Evolutionary conservation across 2,113 vertebrate genomes (phyloP).

Genomic region (Labrus mixtus): DNA sequence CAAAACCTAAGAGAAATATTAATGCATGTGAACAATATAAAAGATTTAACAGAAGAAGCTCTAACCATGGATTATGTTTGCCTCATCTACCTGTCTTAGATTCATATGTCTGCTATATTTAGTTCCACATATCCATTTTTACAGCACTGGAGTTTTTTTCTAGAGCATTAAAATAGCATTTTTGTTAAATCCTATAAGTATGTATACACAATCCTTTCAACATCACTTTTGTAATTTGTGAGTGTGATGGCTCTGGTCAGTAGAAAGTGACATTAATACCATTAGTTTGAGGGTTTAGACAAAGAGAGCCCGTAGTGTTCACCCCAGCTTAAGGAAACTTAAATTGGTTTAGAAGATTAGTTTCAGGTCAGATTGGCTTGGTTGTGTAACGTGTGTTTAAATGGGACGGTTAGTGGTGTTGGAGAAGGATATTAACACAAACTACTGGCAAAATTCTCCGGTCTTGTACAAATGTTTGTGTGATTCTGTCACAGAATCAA

Average conservation of each 20-base stretch:
- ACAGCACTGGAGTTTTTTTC: no score
- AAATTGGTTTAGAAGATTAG: constrained; percentile 51
- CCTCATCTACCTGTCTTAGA: no score
- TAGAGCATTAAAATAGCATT: no score
- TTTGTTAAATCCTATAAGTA: no score
- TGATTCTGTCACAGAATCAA: background rate
- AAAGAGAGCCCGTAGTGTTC: background rate
- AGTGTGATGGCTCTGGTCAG: background rate
- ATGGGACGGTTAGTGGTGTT: background rate
- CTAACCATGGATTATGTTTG: no score
- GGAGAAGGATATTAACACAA: background rate
- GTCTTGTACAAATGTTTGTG: background rate
- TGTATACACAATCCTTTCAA: background rate
- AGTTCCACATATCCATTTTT: no score
- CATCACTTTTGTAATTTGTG: background rate
- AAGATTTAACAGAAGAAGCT: no score
- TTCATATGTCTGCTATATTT: no score
- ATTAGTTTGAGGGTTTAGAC: constrained; percentile 3
- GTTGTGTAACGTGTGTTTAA: constrained; percentile 16
- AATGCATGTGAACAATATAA: no score
- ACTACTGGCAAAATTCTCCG: background rate
- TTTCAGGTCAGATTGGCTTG: background rate
- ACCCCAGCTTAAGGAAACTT: constrained; percentile 3
- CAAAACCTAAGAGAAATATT: no score
- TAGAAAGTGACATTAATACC: constrained; percentile 19